Evolutionary conservation across 2,888 invertebrate genomes (phyloP).

Genomic region (Margaritifera margaritifera): DNA sequence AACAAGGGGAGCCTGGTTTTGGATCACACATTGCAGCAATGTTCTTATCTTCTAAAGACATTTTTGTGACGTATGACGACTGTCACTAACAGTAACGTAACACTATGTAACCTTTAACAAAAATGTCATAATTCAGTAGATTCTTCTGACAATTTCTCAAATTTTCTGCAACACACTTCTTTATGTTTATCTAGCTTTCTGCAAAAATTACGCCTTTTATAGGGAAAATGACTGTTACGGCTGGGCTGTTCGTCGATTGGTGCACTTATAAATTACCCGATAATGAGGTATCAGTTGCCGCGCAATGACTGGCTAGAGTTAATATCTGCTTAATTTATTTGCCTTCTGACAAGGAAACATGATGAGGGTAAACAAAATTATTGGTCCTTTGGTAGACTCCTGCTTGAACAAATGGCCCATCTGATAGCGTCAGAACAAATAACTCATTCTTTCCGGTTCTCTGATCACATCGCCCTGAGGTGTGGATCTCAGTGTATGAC

Average conservation of each 20-base stretch:
- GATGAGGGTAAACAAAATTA: no score
- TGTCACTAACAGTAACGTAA: no score
- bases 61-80: slow-evolving; percentile 21
- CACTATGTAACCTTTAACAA: no score
- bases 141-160: no score
- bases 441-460: no score
- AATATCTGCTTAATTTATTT: slow-evolving; percentile 42
- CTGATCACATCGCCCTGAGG: no score
- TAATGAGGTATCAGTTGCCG: slow-evolving; percentile 45
- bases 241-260: slow-evolving; percentile 30
- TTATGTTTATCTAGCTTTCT: slow-evolving; percentile 20
- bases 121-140: no score
- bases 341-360: no score
- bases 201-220: slow-evolving; percentile 27
- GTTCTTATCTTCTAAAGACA: slow-evolving; percentile 24
- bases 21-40: slow-evolving; percentile 34
- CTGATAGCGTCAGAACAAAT: no score
- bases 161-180: slow-evolving; percentile 7
- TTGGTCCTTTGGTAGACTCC: no score
- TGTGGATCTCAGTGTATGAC: no score
- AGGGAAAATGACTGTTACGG: slow-evolving; percentile 45
- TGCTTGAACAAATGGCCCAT: no score
- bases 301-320: slow-evolving; percentile 33
- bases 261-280: slow-evolving; percentile 42
- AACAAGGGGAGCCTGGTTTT: slow-evolving; percentile 21